phyloP scores from a whole-genome alignment of 2,797 vertebrate genomes.

The Scarus forsteni region DNA sequence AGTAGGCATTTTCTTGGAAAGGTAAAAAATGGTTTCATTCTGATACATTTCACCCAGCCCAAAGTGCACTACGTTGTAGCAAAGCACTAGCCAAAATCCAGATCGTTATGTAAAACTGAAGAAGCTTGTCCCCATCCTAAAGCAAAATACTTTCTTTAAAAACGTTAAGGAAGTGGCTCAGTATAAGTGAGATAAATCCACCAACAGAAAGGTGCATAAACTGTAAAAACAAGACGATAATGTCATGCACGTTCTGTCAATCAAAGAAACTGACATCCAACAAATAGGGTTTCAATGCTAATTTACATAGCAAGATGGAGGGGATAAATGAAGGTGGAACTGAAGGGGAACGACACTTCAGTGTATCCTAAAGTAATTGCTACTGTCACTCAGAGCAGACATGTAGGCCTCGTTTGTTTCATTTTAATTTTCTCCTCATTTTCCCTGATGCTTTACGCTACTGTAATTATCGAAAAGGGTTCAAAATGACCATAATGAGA shows the following conservation, averaged over 20 bases:
- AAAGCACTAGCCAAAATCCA: too few relatives aligned
- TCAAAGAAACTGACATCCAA: neutral
- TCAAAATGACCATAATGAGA: neutral
- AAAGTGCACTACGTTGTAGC: too few relatives aligned
- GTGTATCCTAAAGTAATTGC: conserved; percentile 1
- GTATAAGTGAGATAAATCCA: too few relatives aligned
- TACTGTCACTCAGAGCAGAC: neutral
- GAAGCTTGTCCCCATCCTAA: too few relatives aligned
- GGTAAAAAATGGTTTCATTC: too few relatives aligned
- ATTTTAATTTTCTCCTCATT: neutral
- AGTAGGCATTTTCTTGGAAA: too few relatives aligned
- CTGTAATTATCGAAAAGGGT: neutral
- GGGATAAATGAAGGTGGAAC: neutral
- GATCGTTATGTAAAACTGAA: too few relatives aligned
- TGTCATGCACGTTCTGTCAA: neutral
- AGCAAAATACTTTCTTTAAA: too few relatives aligned
- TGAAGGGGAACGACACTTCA: neutral
- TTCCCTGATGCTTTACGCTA: neutral
- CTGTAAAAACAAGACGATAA: neutral
- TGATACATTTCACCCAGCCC: too few relatives aligned
- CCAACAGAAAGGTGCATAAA: too few relatives aligned
- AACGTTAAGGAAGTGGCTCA: too few relatives aligned
- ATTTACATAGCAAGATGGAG: neutral
- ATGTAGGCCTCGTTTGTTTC: neutral
- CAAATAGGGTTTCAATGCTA: neutral